Conservation (phyloP, 2,888 invertebrate species). For the Chrysina gloriosa region DNA sequence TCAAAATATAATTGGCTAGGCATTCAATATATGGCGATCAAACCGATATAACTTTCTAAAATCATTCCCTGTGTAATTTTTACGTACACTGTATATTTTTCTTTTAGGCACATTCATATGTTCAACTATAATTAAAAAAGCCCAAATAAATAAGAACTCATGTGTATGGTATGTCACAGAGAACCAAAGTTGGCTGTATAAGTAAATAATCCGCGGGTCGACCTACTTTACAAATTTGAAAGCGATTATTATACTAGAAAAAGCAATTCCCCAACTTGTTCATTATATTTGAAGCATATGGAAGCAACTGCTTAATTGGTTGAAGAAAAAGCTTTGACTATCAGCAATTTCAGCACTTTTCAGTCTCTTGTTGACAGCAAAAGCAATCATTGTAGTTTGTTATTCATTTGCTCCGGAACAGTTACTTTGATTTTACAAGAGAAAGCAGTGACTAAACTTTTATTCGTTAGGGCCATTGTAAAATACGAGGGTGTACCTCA, state of each 20-base stretch:
- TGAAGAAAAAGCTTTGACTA: constrained; percentile 14
- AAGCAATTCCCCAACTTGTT: no score
- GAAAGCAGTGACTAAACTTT: constrained; percentile 21
- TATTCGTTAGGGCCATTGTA: constrained; percentile 18
- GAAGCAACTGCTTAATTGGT: constrained; percentile 4
- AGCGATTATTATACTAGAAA: background rate
- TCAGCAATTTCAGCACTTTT: constrained; percentile 18
- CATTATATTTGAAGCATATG: constrained; percentile 20
- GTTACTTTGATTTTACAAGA: no score
- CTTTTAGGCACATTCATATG: constrained; percentile 29
- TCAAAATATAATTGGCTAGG: constrained; percentile 28
- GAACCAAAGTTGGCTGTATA: no score
- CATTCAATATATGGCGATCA: constrained; percentile 29
- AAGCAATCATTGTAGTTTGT: constrained; percentile 18
- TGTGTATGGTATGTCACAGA: constrained; percentile 2
- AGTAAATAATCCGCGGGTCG: constrained; percentile 12
- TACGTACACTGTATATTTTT: no score
- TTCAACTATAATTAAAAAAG: constrained; percentile 13
- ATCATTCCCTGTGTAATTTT: constrained; percentile 26
- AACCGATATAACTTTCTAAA: constrained; percentile 33
- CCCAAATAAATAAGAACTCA: constrained; percentile 18
- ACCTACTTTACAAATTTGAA: background rate
- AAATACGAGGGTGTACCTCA: no score
- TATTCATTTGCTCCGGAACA: constrained; percentile 16
- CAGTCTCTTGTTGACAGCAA: constrained; percentile 8